Percentiles rank a stretch among this genome's conserved stretches.
Evolutionary conservation across 2,888 invertebrate species (phyloP).

Genomic region (Scrobipalpa atriplicella): DNA sequence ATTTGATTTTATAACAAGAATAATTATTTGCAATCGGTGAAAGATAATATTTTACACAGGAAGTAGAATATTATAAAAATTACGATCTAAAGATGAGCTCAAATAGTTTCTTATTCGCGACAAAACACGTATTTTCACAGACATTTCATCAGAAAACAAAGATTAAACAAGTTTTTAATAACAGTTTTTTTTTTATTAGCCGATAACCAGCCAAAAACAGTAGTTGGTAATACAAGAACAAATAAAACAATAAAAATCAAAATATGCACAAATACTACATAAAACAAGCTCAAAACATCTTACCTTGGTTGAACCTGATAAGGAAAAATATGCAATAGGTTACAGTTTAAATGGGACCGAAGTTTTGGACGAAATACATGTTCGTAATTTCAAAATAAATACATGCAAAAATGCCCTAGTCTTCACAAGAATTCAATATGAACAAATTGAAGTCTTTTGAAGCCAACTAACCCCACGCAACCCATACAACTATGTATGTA

Average conservation of each 20-base stretch:
- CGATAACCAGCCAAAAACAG: neutral
- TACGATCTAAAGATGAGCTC: neutral
- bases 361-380: slow-evolving; percentile 40
- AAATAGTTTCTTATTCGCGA: neutral
- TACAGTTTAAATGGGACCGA: slow-evolving; percentile 40
- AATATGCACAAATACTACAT: slow-evolving; percentile 44
- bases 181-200: neutral
- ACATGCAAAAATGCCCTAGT: neutral
- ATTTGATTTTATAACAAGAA: neutral
- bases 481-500: too few relatives aligned
- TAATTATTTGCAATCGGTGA: neutral
- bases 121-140: neutral
- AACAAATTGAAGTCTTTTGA: neutral
- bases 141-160: neutral
- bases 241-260: slow-evolving; percentile 30
- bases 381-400: slow-evolving; percentile 17
- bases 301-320: slow-evolving; percentile 77
- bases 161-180: neutral
- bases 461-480: neutral
- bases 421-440: neutral
- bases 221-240: slow-evolving; percentile 5
- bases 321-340: slow-evolving; percentile 54
- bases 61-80: neutral
- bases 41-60: neutral
- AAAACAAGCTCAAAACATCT: slow-evolving; percentile 68